Evolutionary conservation across 2,113 vertebrate genomes (phyloP), one percentile per base, ranked within the genome.

Genomic region (Lota lota): DNA sequence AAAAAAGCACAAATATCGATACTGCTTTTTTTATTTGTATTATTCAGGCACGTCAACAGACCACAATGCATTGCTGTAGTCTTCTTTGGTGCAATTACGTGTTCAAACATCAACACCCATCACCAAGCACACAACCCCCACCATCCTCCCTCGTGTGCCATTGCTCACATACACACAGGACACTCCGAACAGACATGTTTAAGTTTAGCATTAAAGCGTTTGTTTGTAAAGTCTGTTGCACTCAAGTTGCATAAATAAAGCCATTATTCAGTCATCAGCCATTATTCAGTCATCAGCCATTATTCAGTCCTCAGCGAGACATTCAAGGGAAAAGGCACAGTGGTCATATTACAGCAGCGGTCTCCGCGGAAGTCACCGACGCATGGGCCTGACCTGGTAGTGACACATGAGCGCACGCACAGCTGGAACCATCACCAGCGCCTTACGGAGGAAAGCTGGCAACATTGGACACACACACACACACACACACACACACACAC

Each of bases 31-130:
- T 78, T 79, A 89, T 84, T 94, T 93, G 96, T 95, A 95, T 96
- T 95, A 95, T 96, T 97, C 83, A 94, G 92, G 93, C 94, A 96
- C 93, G 92, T 90, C 83, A 91, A 93, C 88, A 91, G 89, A 79
- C 73, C 47, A 68, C 58, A 59, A 56, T 72, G 59, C 40, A 14
- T 47, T 12, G 40, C 40, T 47, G 40, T 47, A 47, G 40, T 11
- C 40, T 2, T 47, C 40, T 47, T 47, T 47, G 12, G 40, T 14
- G 40, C 40, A 47, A 14, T 47, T 47, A 47, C 10, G 92, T 92
- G 93, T 93, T 94, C 74, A 90, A 80, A 79, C 81, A 76, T 66
- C 77, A n/a, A 79, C 76, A 79, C 78, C 87, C 84, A 83, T 79
- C 85, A 88, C 84, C 85, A 69, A 68, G 20, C 70, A 70, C 63